phyloP scores from a whole-genome alignment of 2,113 vertebrate genomes.

The Poeciliopsis retropinna region DNA sequence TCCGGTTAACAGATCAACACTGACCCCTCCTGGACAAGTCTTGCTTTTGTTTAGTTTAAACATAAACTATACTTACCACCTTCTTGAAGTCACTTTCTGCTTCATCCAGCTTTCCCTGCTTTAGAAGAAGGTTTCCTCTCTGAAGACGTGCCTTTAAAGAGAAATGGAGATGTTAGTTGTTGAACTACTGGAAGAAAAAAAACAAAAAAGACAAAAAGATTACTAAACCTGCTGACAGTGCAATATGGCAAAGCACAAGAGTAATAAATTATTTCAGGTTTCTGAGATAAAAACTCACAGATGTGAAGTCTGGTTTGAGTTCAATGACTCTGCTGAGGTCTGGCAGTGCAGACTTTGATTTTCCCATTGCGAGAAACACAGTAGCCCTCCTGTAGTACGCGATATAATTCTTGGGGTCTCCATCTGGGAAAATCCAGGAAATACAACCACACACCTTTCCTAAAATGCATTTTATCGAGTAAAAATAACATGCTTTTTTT shows the following conservation, averaged over 20 bases:
- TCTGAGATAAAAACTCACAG: constrained; percentile 76
- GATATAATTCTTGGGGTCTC: constrained; percentile 95
- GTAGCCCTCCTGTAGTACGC: constrained; percentile 97
- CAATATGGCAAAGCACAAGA: not conserved
- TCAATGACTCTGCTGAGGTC: constrained; percentile 96
- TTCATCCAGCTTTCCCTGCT: constrained; percentile 95
- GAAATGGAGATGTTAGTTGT: not conserved
- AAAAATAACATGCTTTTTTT: too few species aligned
- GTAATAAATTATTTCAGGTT: not conserved
- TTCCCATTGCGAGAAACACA: constrained; percentile 96
- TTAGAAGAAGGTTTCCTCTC: constrained; percentile 92
- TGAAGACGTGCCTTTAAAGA: constrained; percentile 89
- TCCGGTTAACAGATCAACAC: constrained; percentile 35
- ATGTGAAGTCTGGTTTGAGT: constrained; percentile 97
- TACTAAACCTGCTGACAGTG: constrained; percentile 31
- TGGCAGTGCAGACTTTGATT: constrained; percentile 96
- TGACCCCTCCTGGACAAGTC: constrained; percentile 64
- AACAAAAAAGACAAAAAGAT: constrained; percentile 9
- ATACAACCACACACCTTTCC: not conserved
- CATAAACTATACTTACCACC: constrained; percentile 83
- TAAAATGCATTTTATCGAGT: too few species aligned
- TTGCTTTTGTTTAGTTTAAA: not conserved
- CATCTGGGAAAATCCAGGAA: constrained; percentile 78
- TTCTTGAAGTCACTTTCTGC: constrained; percentile 95
- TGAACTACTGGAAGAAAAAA: not conserved